Percentiles rank a stretch among this genome's conserved stretches.
phyloP scores from a whole-genome alignment of 92 coral and sea anemone genomes.

The Palythoa heliodiscus region DNA sequence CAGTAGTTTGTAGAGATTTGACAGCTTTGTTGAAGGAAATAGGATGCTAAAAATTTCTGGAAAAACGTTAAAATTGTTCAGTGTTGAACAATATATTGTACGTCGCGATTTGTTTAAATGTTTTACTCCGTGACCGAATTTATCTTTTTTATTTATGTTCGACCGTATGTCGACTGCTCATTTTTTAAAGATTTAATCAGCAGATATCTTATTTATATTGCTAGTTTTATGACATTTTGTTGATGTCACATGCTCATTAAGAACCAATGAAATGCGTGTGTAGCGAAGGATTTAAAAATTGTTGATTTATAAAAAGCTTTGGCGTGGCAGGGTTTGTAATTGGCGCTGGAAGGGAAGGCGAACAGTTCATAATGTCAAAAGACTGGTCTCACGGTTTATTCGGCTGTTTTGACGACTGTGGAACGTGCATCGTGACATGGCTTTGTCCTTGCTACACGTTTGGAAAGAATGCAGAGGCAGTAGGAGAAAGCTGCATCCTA shows the following conservation, averaged over 20 bases:
- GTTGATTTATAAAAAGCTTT: neutral
- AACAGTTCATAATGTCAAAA: constrained; percentile 50
- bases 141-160: too few relatives aligned
- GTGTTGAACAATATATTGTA: neutral
- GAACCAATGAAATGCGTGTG: constrained; percentile 17
- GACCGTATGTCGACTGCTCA: neutral
- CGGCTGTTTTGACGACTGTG: constrained; percentile 92
- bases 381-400: constrained; percentile 91
- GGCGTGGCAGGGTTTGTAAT: neutral
- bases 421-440: constrained; percentile 78
- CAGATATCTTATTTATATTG: neutral
- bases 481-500: constrained; percentile 88
- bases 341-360: neutral
- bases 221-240: neutral
- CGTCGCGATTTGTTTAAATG: neutral
- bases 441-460: constrained; percentile 84
- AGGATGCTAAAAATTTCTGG: neutral
- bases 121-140: neutral
- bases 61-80: too few relatives aligned
- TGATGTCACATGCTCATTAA: neutral
- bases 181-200: too few relatives aligned
- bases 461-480: constrained; percentile 99
- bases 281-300: neutral
- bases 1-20: neutral
- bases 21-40: neutral